These are phyloP conservation scores for Augochlora pura DNA, from an alignment of 1,140 invertebrate genomes.

Conservation along the genomic window DNA sequence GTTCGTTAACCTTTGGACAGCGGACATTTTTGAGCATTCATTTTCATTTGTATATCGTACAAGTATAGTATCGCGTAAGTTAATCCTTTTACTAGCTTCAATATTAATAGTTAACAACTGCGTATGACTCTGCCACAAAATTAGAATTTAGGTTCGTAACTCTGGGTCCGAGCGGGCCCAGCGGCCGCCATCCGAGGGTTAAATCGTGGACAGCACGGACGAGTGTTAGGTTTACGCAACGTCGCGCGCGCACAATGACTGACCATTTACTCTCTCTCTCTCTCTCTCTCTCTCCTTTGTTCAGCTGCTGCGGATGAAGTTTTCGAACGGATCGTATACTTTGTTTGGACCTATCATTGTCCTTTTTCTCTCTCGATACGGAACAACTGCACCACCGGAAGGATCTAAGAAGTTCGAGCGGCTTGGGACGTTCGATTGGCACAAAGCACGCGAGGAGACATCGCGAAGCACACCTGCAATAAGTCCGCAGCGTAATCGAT, in stretches of 20 bases:
- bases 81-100: too few relatives aligned
- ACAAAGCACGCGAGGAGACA: constrained; percentile 21
- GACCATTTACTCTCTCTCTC: background rate
- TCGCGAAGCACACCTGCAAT: background rate
- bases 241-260: background rate
- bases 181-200: too few relatives aligned
- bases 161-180: too few relatives aligned
- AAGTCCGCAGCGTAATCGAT: background rate
- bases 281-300: background rate
- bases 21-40: too few relatives aligned
- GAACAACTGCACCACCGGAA: constrained; percentile 4
- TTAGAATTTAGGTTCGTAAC: too few relatives aligned
- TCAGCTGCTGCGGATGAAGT: background rate
- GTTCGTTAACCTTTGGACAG: too few relatives aligned
- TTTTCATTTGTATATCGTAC: too few relatives aligned
- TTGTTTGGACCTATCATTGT: constrained; percentile 30
- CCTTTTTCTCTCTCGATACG: background rate
- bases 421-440: constrained; percentile 33
- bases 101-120: too few relatives aligned
- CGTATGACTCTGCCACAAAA: too few relatives aligned
- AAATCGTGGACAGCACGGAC: too few relatives aligned
- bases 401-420: background rate
- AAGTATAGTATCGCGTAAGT: too few relatives aligned
- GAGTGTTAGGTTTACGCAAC: background rate
- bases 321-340: constrained; percentile 35